Conservation (phyloP, 2,797 vertebrate species). For the Mus spretus region DNA sequence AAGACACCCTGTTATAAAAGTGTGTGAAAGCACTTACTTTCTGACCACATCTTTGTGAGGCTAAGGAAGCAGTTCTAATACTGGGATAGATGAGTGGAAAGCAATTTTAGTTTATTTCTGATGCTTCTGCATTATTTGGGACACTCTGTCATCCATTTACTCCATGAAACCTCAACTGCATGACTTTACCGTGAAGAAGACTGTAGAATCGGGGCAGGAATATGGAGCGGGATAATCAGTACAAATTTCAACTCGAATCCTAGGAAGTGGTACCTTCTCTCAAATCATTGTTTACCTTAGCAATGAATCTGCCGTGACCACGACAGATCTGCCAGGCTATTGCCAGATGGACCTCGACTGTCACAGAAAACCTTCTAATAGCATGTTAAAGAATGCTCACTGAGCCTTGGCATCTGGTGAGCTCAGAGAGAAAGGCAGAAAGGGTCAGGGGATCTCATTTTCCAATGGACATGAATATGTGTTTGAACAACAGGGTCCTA, state of each 20-base stretch:
- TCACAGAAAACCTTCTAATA: background rate
- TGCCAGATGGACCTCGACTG: background rate
- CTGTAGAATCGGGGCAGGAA: background rate
- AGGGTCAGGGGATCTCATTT: background rate
- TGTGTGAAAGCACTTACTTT: background rate
- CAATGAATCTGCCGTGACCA: background rate
- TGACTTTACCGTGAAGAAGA: background rate
- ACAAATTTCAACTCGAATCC: background rate
- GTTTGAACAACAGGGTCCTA: background rate
- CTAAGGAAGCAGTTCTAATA: background rate
- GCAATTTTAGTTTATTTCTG: background rate
- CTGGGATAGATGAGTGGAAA: background rate
- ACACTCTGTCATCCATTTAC: background rate
- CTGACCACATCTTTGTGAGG: constrained; percentile 1
- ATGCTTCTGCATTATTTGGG: background rate
- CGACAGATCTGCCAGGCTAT: background rate
- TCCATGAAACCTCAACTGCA: background rate
- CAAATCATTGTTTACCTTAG: background rate
- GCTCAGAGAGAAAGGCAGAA: background rate
- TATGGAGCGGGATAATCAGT: background rate
- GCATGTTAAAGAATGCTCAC: background rate
- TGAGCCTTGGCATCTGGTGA: background rate
- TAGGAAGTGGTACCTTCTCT: background rate
- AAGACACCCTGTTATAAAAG: background rate
- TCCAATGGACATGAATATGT: background rate